Conservation (phyloP, 2,888 invertebrate species). For the Platycheirus albimanus region DNA sequence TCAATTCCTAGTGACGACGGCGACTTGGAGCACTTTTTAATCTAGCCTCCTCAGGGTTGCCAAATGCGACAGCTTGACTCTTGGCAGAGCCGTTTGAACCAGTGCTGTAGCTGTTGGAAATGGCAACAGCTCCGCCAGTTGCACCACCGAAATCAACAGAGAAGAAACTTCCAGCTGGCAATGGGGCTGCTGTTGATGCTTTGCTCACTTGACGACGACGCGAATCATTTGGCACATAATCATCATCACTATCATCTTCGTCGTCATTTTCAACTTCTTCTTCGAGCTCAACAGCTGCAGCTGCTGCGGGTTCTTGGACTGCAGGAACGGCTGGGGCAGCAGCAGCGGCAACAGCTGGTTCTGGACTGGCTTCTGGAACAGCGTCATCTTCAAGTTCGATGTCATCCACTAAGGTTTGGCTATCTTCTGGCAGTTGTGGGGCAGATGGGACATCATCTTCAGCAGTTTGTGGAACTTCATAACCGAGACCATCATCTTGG, state of each 20-base stretch:
- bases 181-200: constrained; percentile 54
- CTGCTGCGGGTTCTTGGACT: constrained; percentile 67
- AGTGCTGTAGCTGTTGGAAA: constrained; percentile 77
- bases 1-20: constrained; percentile 52
- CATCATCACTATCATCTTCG: constrained; percentile 63
- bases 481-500: constrained; percentile 54
- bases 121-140: constrained; percentile 75
- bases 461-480: constrained; percentile 75
- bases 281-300: constrained; percentile 36
- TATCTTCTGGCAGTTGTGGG: constrained; percentile 43
- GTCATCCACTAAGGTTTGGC: constrained; percentile 26
- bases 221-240: neutral
- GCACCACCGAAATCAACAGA: constrained; percentile 76
- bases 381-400: constrained; percentile 68
- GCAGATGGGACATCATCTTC: constrained; percentile 65
- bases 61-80: constrained; percentile 77
- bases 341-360: constrained; percentile 55
- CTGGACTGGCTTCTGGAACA: constrained; percentile 76
- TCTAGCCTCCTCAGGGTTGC: constrained; percentile 70
- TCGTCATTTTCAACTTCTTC: constrained; percentile 65
- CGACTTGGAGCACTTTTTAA: constrained; percentile 23
- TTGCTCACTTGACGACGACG: constrained; percentile 32
- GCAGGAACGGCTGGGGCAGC: constrained; percentile 46
- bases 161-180: constrained; percentile 75
- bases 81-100: constrained; percentile 76